Percentiles rank a stretch among this genome's conserved stretches.
Conservation (phyloP, 2,797 vertebrate species). For the Catostomus latipinnis region DNA sequence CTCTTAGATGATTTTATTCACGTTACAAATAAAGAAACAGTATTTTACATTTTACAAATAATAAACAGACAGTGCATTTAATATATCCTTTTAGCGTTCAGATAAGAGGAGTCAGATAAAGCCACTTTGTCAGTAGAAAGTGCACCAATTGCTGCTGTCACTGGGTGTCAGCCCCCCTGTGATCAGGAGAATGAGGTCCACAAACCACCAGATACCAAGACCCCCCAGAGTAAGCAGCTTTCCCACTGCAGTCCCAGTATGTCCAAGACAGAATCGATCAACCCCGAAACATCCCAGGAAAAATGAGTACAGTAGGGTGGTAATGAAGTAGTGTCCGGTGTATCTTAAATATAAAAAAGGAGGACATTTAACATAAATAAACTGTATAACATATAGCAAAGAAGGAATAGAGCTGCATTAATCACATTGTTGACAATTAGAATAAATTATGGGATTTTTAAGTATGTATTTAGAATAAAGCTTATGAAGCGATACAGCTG, state of each 20-base stretch:
- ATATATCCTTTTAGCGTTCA: not conserved
- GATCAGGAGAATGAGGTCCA: constrained; percentile 96
- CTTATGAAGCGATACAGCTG: not conserved
- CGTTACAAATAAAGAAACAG: constrained; percentile 47
- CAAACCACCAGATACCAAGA: constrained; percentile 99
- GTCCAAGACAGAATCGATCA: constrained; percentile 95
- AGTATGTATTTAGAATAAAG: not conserved
- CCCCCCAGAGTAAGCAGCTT: constrained; percentile 95
- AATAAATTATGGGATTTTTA: not conserved
- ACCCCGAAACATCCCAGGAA: constrained; percentile 98
- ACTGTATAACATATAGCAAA: not conserved
- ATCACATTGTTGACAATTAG: not conserved
- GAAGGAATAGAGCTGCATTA: not conserved
- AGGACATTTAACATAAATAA: not conserved
- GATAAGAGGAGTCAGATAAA: not conserved
- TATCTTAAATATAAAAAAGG: constrained; percentile 77
- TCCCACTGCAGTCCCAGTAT: constrained; percentile 94
- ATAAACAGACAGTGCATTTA: not conserved
- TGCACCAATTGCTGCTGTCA: constrained; percentile 98
- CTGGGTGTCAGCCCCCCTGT: constrained; percentile 96
- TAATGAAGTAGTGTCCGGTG: constrained; percentile 97
- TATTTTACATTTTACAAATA: not conserved
- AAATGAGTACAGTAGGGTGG: constrained; percentile 97
- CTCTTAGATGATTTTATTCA: constrained; percentile 34
- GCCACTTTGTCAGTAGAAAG: constrained; percentile 81